Evolutionary conservation across 2,888 invertebrate species (phyloP).

Genomic region (Acrobasis suavella): DNA sequence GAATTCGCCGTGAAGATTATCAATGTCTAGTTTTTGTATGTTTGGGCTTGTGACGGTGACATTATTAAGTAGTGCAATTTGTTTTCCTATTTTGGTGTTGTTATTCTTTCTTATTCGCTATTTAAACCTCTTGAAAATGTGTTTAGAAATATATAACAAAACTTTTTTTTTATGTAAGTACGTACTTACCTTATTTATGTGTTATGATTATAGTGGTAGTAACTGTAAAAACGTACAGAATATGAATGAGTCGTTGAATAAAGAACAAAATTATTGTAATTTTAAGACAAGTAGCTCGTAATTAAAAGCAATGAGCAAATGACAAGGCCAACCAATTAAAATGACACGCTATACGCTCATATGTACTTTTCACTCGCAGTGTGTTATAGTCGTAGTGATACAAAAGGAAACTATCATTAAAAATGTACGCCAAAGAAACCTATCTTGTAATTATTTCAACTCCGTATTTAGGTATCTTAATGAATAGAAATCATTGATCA

Average conservation of each 20-base stretch:
- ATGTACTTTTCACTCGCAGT: constrained; percentile 9
- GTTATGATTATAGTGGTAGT: neutral
- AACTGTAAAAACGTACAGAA: neutral
- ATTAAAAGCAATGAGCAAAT: constrained; percentile 17
- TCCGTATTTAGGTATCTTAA: constrained; percentile 20
- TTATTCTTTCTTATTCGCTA: constrained; percentile 7
- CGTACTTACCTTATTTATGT: too few species aligned
- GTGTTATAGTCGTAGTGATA: constrained; percentile 9
- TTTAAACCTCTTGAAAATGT: constrained; percentile 1
- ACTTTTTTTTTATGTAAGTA: too few species aligned
- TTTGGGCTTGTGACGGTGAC: constrained; percentile 9
- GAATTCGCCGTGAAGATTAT: constrained; percentile 70
- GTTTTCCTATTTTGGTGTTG: constrained; percentile 20
- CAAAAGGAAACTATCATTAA: constrained; percentile 12
- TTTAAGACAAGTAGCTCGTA: constrained; percentile 2
- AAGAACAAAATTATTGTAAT: neutral
- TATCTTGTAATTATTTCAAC: constrained; percentile 16
- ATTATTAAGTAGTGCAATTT: constrained; percentile 21
- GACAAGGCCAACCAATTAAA: constrained; percentile 16
- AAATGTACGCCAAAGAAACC: neutral
- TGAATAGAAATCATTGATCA: constrained; percentile 21
- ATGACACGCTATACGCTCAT: constrained; percentile 12
- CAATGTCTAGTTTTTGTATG: constrained; percentile 41
- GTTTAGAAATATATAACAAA: neutral
- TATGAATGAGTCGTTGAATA: neutral